phyloP scores from a whole-genome alignment of 2,888 invertebrate genomes.

The Parnassius smintheus region DNA sequence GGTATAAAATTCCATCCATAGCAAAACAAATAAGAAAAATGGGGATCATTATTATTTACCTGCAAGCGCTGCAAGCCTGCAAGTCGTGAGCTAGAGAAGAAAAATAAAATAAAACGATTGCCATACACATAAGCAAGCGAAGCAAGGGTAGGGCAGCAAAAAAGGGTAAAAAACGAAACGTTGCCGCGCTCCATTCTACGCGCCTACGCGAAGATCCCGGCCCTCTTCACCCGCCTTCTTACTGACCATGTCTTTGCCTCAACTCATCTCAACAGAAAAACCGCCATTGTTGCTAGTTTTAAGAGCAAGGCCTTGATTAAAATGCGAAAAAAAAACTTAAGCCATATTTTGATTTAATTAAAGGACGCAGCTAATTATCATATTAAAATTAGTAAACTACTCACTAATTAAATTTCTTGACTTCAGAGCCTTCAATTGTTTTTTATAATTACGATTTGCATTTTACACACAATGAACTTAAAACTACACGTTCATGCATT shows the following conservation, averaged over 20 bases:
- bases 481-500: too few relatives aligned
- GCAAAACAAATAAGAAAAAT: conserved; percentile 65
- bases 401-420: conserved; percentile 9
- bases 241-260: conserved; percentile 21
- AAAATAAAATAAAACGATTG: conserved; percentile 58
- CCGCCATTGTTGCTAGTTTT: conserved; percentile 22
- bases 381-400: conserved; percentile 14
- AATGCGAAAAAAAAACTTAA: conserved; percentile 17
- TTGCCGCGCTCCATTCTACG: conserved; percentile 44
- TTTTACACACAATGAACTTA: conserved; percentile 2
- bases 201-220: conserved; percentile 64
- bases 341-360: conserved; percentile 1
- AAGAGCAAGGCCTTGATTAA: conserved; percentile 24
- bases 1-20: conserved; percentile 47
- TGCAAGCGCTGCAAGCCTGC: conserved; percentile 59
- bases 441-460: conserved; percentile 12
- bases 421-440: conserved; percentile 1
- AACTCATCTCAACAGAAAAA: conserved; percentile 17
- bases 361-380: conserved; percentile 20
- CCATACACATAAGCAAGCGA: conserved; percentile 51
- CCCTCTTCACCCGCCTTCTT: conserved; percentile 37
- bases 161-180: conserved; percentile 62
- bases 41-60: conserved; percentile 63
- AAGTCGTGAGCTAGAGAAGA: conserved; percentile 52
- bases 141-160: conserved; percentile 71